These are phyloP conservation scores for Chondrilla cf. caribensis DNA, from an alignment of 37 sponge, comb jelly and placozoan species.

Conservation along the genomic window DNA sequence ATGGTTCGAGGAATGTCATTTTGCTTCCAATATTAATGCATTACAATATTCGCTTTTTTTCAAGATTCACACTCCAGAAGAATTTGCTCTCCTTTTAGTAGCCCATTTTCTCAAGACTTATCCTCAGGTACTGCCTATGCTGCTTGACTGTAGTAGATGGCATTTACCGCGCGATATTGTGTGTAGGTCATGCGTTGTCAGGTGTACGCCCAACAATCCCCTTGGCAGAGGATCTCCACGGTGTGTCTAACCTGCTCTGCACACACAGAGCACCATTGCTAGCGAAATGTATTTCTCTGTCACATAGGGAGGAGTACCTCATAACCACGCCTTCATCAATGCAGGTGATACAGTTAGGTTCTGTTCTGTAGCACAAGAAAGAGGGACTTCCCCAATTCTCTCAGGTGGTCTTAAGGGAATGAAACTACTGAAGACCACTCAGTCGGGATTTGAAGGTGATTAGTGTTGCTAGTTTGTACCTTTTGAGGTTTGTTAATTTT, in stretches of 20 bases:
- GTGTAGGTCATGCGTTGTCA: too few species aligned
- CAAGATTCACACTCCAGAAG: constrained; percentile 50
- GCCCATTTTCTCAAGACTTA: constrained; percentile 50
- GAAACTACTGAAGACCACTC: constrained; percentile 61
- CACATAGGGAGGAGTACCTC: background rate
- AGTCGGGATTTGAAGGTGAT: constrained; percentile 63
- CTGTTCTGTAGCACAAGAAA: constrained; percentile 33
- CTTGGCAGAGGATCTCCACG: too few species aligned
- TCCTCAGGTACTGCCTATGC: constrained; percentile 44
- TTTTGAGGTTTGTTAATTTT: too few species aligned
- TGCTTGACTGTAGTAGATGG: too few species aligned
- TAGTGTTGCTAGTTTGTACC: too few species aligned
- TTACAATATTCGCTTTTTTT: background rate
- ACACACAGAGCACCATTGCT: too few species aligned
- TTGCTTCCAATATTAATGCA: too few species aligned
- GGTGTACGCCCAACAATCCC: too few species aligned
- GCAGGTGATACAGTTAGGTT: constrained; percentile 28
- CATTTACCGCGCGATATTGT: too few species aligned
- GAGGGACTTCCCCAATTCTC: constrained; percentile 2
- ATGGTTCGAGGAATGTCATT: too few species aligned
- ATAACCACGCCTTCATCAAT: constrained; percentile 58
- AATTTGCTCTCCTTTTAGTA: constrained; percentile 45
- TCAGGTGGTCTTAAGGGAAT: constrained; percentile 44
- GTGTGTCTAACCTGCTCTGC: too few species aligned
- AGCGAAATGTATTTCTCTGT: too few species aligned